Base-by-base conservation (phyloP, 2,797 vertebrate species). In the Erethizon dorsatum region DNA sequence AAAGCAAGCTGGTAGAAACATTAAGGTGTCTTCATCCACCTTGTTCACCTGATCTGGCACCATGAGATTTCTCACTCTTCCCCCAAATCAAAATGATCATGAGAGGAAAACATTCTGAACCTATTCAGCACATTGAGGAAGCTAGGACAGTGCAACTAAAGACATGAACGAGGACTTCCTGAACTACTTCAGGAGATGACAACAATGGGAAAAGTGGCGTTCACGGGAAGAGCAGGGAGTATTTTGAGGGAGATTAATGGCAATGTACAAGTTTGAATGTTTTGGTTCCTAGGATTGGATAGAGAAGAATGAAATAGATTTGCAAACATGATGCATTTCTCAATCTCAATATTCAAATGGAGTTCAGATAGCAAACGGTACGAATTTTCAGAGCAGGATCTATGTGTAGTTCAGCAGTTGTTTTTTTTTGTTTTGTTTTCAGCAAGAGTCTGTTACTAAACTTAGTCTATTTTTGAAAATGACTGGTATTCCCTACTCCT, bases 401-500 rank as follows among this genome's bases (percentile, higher is more conserved):
- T n/a, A 2, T 28, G 33, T 57, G n/a, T n/a, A 45, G 14, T 22
- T 97, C 13, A 59, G 3, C 13, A 45, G 24, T 41, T 33, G 11
- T 0, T 78, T 22, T 63, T 47, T 22, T 57, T 12, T 28, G 8
- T 24, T 59, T 59, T 45, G 63, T 82, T 61, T 69, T 33, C n/a
- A 59, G n/a, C 18, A 77, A 85, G 31, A 47, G 17, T 71, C 33
- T 89, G 4, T 77, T 78, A 75, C 14, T 1, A 20, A 90, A 52
- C 59, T 79, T 71, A 80, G 84, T 80, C 26, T 84, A 41, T 95
- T 80, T 85, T 63, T 89, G 65, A 92, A 88, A 77, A 90, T 54
- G 22, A 80, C 31, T 77, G 67, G 90, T 75, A 14, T 69, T 69
- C 33, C 37, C 24, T 28, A 56, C n/a, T 77, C 31, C 47, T 41